Evolutionary conservation across 2,888 invertebrate genomes (phyloP), one percentile per base, ranked within the genome.

Genomic region (Drosophila robusta): DNA sequence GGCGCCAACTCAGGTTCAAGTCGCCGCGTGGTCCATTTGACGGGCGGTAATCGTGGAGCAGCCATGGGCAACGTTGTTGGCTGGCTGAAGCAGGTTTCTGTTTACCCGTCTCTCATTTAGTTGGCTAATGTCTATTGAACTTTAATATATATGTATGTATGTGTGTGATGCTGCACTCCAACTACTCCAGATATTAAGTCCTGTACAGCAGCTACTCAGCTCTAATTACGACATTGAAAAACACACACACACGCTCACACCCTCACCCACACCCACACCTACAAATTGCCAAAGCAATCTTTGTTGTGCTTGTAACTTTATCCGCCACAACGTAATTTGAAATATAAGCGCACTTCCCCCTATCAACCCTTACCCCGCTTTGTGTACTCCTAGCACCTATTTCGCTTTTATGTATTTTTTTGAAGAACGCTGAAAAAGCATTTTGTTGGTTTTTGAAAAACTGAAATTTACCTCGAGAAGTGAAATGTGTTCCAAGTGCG

Each of bases 1-100:
- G 95, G 80, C 95, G 95, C 95, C 47, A 18, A 36, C 38, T 56
- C 75, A 26, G 60, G 80, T 34, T 69, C 76, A 62, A 75, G 70
- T 67, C 89, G 89, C 42, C 87, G 83, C 5, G 94, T 77, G 94
- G 95, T 71, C 95, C 95, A 89, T 94, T 95, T 54, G 93, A 93
- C 78, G n/a, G 87, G 92, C 93, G 83, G 84, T 88, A 78, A 87
- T 87, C 69, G 91, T 85, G 89, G 91, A 12, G 95, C 95, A 83
- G 95, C 96, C 89, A 95, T 96, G 83, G 94, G 95, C 78, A 96
- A 95, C 82, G 96, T 96, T 89, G 96, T 96, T 77, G 96, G 96
- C 93, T 96, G 96, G 96, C 94, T 96, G 54, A 96, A 96, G 94
- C 96, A 96, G 96, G 96, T 92, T 90, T 79, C 80, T 75, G 78